Evolutionary conservation across 2,113 vertebrate species (phyloP).

Genomic region (Ochotona curzoniae): DNA sequence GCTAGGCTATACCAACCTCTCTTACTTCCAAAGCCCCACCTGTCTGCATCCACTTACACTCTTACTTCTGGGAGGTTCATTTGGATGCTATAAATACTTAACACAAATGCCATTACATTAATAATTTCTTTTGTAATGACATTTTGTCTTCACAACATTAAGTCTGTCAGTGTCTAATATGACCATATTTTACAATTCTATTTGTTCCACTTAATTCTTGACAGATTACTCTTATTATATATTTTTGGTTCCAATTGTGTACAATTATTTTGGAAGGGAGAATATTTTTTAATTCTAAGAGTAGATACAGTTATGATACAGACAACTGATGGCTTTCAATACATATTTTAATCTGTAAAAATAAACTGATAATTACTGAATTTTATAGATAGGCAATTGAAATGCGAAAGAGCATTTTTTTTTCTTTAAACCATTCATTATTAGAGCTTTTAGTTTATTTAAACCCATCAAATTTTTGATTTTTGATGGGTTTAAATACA

Average conservation of each 20-base stretch:
- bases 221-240: background rate
- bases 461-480: background rate
- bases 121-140: background rate
- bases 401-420: background rate
- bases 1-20: background rate
- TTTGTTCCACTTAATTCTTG: background rate
- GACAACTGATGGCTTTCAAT: background rate
- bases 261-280: background rate
- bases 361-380: background rate
- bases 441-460: background rate
- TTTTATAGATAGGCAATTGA: background rate
- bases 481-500: no score
- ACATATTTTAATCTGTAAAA: background rate
- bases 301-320: background rate
- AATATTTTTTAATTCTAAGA: background rate
- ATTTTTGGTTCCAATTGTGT: background rate
- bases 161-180: background rate
- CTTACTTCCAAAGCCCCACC: background rate
- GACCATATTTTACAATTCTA: background rate
- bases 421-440: background rate
- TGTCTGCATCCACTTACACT: background rate
- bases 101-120: background rate
- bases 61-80: background rate
- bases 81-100: background rate
- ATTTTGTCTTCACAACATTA: background rate